Evolutionary conservation across 2,797 vertebrate genomes (phyloP), one percentile per base, ranked within the genome.

Genomic region (Arctocebus calabarensis): DNA sequence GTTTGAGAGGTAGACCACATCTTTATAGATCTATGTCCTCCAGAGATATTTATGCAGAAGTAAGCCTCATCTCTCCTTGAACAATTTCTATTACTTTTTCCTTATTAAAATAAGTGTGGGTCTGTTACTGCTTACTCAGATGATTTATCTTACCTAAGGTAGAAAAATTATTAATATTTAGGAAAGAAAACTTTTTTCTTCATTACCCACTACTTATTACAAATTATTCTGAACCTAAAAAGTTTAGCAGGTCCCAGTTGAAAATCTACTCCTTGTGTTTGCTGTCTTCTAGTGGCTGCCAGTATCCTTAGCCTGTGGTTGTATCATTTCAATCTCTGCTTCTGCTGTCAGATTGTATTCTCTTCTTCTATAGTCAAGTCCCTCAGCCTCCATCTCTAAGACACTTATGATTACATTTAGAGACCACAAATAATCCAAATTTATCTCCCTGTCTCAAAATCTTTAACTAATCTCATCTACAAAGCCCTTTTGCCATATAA

Each of bases 141-240:
- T 59, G 32, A 77, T 52, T 94, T 89, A 82, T 91, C 34, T 66
- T 88, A 85, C 27, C n/a, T 84, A 70, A 95, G 20, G 29, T 52
- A 93, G 40, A 75, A 43, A 84, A 70, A 70, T 55, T 62, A 61
- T 71, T 77, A 89, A 40, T 77, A 61, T 85, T 64, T 85, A 85
- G 66, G 55, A 83, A 90, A 84, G 27, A 40, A 66, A 77, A 77
- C 52, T 66, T 40, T 34, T 73, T 83, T 74, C 29, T 61, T 87
- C 64, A 55, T 7, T 3, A 83, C 29, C 66, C 52, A 90, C 48
- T 84, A 52, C 59, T 90, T 3, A 68, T 74, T 43, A 73, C n/a
- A 89, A 82, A 74, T 92, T 79, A 92, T 59, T 61, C n/a, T 85
- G n/a, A 84, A 81, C 64, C 40, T 81, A 74, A 78, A 40, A 81